Evolutionary conservation across 2,113 vertebrate species (phyloP), one percentile per base, ranked within the genome.

Genomic region (Odocoileus hemionus): DNA sequence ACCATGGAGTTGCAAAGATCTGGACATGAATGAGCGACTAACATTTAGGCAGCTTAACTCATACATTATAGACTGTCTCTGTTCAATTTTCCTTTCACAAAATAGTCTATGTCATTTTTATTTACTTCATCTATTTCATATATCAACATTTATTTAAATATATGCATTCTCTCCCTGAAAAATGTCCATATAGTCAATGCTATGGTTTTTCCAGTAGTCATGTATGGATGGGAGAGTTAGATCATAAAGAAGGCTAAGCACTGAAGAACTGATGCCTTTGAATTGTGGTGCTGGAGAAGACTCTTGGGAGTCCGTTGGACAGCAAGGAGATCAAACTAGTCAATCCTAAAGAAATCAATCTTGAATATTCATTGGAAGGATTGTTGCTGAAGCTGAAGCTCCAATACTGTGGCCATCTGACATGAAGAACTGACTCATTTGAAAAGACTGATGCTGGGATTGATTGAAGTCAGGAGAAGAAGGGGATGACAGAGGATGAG

Each of bases 11-110:
- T 70, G 67, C 67, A 70, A 39, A 39, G 67, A 70, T 70, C 19
- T 1, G 0, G 19, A 70, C 67, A 70, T 70, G n/a, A 70, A 70
- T 6, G 9, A 21, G 21, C 0, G 0, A 70, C 10, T 36, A 36
- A 36, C 64, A 23, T 9, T 39, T 23, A 70, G 67, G 67, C 19
- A 70, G 36, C 67, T 39, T 70, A 70, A 70, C 8, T 70, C 26
- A 43, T 10, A 55, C 23, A 28, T 76, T 88, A 64, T 9, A 94
- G 25, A 28, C 15, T 89, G 19, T 57, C 67, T 7, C 13, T 74
- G 1, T 39, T 74, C 45, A 28, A 67, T 79, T 33, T 57, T 12
- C 54, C 74, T 74, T 58, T 67, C 36, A 57, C 11, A 15, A 96
- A 47, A 50, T 47, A 80, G 33, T 19, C 21, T 84, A 47, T 17